A percentile compares a stretch with the other conserved stretches of the same genome.
phyloP scores from a whole-genome alignment of 2,888 invertebrate genomes.

The Euzetes globulus region DNA sequence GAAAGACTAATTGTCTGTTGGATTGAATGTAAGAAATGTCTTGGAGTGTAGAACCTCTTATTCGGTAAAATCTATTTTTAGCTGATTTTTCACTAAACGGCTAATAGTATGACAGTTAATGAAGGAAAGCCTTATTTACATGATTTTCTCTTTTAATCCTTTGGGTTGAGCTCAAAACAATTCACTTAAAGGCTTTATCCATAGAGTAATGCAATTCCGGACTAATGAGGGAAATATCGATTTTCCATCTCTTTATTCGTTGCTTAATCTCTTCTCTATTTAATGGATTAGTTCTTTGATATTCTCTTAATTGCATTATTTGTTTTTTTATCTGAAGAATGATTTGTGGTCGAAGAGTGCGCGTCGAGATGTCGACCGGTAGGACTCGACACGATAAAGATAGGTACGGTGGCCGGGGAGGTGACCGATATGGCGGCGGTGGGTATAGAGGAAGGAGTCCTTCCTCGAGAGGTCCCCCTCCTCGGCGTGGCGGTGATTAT shows the following conservation, averaged over 20 bases:
- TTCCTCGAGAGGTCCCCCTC: neutral
- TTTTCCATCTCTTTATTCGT: too few species aligned
- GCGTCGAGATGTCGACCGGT: slow-evolving; percentile 87
- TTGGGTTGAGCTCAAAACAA: too few species aligned
- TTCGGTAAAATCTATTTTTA: too few species aligned
- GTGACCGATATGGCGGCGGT: slow-evolving; percentile 1
- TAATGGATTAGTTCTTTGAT: neutral
- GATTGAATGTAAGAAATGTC: neutral
- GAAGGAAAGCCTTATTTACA: too few species aligned
- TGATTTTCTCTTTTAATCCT: too few species aligned
- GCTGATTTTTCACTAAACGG: too few species aligned
- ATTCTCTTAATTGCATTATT: neutral
- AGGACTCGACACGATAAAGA: slow-evolving; percentile 49
- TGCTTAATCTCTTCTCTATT: too few species aligned
- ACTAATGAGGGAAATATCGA: too few species aligned
- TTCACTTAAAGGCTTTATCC: too few species aligned
- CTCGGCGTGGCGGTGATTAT: neutral
- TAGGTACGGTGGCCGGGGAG: neutral
- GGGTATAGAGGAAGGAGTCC: neutral
- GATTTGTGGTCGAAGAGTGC: slow-evolving; percentile 75
- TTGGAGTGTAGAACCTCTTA: too few species aligned
- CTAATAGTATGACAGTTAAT: too few species aligned
- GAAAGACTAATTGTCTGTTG: neutral
- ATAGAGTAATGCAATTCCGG: too few species aligned
- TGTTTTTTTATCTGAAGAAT: slow-evolving; percentile 43